Evolutionary conservation across 2,113 vertebrate genomes (phyloP).

Genomic region (Neodon shergylaensis): DNA sequence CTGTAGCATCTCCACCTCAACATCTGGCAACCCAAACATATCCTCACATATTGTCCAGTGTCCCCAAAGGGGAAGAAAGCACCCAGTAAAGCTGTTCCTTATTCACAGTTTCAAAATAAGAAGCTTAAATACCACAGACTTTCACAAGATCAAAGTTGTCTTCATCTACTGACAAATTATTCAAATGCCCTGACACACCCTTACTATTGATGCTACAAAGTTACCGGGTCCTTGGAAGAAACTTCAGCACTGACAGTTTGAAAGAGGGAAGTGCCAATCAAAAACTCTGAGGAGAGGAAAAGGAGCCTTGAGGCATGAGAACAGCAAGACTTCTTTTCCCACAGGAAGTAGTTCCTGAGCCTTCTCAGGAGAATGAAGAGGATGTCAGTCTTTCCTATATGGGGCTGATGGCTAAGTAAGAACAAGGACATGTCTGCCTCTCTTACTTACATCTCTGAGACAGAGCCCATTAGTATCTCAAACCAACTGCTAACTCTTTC

Average conservation of each 20-base stretch:
- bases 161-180: not conserved
- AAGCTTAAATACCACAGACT: not conserved
- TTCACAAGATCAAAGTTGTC: not conserved
- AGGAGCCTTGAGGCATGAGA: not conserved
- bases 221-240: accelerated
- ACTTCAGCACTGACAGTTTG: not conserved
- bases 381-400: not conserved
- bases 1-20: not conserved
- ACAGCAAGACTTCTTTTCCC: not conserved
- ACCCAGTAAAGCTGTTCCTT: not conserved
- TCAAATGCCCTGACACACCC: not conserved
- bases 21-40: not conserved
- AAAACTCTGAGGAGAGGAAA: not conserved
- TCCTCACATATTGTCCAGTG: not conserved
- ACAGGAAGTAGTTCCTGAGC: not conserved
- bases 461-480: slow-evolving; percentile 3
- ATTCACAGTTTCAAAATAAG: not conserved
- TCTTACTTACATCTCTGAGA: not conserved
- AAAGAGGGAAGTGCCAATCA: not conserved
- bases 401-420: not conserved
- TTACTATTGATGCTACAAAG: not conserved
- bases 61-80: not conserved
- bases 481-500: slow-evolving; percentile 8
- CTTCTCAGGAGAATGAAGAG: not conserved
- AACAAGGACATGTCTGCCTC: not conserved